Conservation (phyloP, 2,888 invertebrate genomes). For the Melanostoma scalare region DNA sequence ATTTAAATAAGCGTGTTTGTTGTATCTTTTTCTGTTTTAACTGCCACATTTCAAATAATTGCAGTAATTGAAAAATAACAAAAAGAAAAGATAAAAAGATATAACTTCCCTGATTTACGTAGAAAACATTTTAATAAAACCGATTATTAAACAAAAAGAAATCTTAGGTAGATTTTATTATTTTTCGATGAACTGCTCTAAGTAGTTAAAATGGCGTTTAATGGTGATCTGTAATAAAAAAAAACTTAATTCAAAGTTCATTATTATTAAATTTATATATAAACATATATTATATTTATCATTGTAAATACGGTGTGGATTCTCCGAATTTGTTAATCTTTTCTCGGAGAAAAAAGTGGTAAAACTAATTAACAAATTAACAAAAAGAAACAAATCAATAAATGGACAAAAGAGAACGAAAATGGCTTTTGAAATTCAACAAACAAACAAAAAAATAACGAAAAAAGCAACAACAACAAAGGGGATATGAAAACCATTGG, state of each 20-base stretch:
- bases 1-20: constrained; percentile 63
- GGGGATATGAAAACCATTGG: constrained; percentile 40
- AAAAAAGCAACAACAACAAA: constrained; percentile 17
- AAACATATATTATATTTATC: constrained; percentile 59
- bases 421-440: constrained; percentile 23
- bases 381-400: constrained; percentile 48
- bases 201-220: constrained; percentile 63
- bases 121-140: constrained; percentile 39
- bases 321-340: constrained; percentile 70
- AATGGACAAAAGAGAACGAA: constrained; percentile 50
- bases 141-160: constrained; percentile 66
- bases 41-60: constrained; percentile 69
- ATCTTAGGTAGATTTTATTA: constrained; percentile 65
- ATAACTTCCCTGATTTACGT: constrained; percentile 65
- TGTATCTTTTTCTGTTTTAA: constrained; percentile 65
- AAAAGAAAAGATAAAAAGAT: constrained; percentile 60
- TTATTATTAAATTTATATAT: constrained; percentile 59
- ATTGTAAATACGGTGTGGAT: constrained; percentile 69
- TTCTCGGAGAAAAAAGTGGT: constrained; percentile 61
- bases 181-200: constrained; percentile 67
- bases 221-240: constrained; percentile 67
- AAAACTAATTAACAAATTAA: constrained; percentile 47
- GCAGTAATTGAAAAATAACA: constrained; percentile 57
- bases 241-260: constrained; percentile 54
- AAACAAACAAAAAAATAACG: not conserved